phyloP scores from a whole-genome alignment of 2,113 vertebrate species.

The Entelurus aequoreus region DNA sequence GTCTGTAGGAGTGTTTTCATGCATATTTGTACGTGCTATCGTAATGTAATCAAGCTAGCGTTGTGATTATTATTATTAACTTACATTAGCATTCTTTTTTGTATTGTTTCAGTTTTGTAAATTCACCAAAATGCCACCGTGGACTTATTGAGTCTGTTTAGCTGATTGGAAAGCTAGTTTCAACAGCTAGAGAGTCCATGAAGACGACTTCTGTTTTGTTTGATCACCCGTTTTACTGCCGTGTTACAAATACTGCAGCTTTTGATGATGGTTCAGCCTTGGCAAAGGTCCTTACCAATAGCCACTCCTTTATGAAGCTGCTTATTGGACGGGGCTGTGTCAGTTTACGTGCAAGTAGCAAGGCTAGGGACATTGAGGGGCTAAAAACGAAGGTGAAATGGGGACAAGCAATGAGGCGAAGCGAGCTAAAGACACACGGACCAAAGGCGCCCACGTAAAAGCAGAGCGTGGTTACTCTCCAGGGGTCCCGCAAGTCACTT shows the following conservation, averaged over 20 bases:
- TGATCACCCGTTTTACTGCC: too few species aligned
- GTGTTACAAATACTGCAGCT: not conserved
- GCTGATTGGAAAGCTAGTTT: too few species aligned
- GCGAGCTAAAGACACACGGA: conserved; percentile 12
- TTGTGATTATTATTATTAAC: too few species aligned
- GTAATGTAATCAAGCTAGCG: too few species aligned
- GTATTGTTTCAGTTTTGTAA: too few species aligned
- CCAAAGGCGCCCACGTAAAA: conserved; percentile 27
- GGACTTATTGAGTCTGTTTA: too few species aligned
- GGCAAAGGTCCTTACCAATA: not conserved
- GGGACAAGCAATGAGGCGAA: conserved; percentile 20
- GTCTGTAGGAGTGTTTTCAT: too few species aligned
- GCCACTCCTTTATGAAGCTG: not conserved
- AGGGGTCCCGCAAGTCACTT: conserved; percentile 12
- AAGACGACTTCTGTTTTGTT: too few species aligned
- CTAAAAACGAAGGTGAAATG: not conserved
- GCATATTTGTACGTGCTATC: too few species aligned
- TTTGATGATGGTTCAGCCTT: not conserved
- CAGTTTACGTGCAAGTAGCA: conserved; percentile 10
- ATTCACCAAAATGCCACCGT: too few species aligned
- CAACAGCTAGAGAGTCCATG: too few species aligned
- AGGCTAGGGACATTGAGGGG: conserved; percentile 13
- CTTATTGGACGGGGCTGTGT: conserved; percentile 2
- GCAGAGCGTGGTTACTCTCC: conserved; percentile 15
- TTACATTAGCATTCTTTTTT: too few species aligned